These are phyloP conservation scores for Pollenia amentaria DNA, from an alignment of 2,888 invertebrate genomes.

Conservation along the genomic window DNA sequence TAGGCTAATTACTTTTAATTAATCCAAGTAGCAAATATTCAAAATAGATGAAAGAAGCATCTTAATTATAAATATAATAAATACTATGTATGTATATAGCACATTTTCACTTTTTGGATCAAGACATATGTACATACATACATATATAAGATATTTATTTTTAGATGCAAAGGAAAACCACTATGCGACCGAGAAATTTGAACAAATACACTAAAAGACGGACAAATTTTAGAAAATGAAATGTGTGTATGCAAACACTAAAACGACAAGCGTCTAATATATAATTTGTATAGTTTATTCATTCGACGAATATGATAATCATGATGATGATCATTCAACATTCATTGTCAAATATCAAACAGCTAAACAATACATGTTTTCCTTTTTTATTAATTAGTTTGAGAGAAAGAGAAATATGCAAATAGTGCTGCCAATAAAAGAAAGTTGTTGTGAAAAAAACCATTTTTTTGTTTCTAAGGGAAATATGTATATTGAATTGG, in stretches of 20 bases:
- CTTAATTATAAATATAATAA: slow-evolving; percentile 36
- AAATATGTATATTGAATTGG: background rate
- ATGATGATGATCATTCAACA: slow-evolving; percentile 60
- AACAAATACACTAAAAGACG: slow-evolving; percentile 42
- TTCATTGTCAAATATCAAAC: slow-evolving; percentile 74
- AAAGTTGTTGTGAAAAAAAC: background rate
- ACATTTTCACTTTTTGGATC: slow-evolving; percentile 40
- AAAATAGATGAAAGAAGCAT: background rate
- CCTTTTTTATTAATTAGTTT: slow-evolving; percentile 60
- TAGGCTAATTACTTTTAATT: slow-evolving; percentile 46
- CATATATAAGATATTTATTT: slow-evolving; percentile 58
- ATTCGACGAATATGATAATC: slow-evolving; percentile 45
- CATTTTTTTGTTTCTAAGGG: background rate
- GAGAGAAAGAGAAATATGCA: background rate
- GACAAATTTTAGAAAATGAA: slow-evolving; percentile 28
- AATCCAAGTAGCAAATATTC: slow-evolving; percentile 44
- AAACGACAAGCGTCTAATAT: slow-evolving; percentile 35
- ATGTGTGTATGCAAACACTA: slow-evolving; percentile 53
- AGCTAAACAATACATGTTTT: slow-evolving; percentile 33
- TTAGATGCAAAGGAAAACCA: slow-evolving; percentile 69
- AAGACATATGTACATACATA: slow-evolving; percentile 27
- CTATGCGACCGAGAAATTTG: slow-evolving; percentile 66
- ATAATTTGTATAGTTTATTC: slow-evolving; percentile 18
- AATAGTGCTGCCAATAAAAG: slow-evolving; percentile 31
- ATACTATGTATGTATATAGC: background rate